Base-by-base conservation (phyloP, 2,888 invertebrate species). In the Dioctria linearis region DNA sequence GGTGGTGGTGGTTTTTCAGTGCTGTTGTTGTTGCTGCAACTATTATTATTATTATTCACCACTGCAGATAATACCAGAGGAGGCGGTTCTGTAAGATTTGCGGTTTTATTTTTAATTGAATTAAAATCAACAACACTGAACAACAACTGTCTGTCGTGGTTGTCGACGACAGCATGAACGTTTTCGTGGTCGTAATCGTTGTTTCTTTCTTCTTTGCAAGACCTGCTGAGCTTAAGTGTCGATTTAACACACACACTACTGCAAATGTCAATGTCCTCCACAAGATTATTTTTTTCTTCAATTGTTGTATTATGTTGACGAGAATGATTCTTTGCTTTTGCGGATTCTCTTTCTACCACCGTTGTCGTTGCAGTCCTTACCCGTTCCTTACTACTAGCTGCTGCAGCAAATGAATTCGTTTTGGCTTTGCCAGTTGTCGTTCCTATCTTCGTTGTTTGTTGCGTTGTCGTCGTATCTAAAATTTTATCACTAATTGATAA, bases 191-290 rank as follows among this genome's bases (percentile, higher is more conserved):
- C 66, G 43, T 59, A 6, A 46, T 42, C 4, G 46, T 66, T 59
- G 59, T 46, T 78, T 46, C 66, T 57, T 37, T 43, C 46, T 9
- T 13, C 25, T 76, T 39, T 63, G 40, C 37, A 61, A 25, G 25
- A 25, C 25, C 25, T 25, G 25, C 25, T 25, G 25, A 25, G 25
- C 49, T 69, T 75, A 43, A 57, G 73, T 9, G 67, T n/a, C 76
- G 9, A 61, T 46, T 65, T 80, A 59, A 61, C 69, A 67, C 63
- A 75, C 76, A 79, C 51, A 76, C 69, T 67, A 80, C 78, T 80
- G 76, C 69, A 80, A 65, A 79, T 82, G 83, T 82, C 82, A 82
- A 82, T 81, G 82, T 71, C 83, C 82, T 78, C 80, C 39, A 73
- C 78, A n/a, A 49, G 61, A 76, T 76, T 61, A 63, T 76, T 76